These are phyloP conservation scores for Chloropsis hardwickii DNA, from an alignment of 2,113 vertebrate genomes.

Conservation along the genomic window DNA sequence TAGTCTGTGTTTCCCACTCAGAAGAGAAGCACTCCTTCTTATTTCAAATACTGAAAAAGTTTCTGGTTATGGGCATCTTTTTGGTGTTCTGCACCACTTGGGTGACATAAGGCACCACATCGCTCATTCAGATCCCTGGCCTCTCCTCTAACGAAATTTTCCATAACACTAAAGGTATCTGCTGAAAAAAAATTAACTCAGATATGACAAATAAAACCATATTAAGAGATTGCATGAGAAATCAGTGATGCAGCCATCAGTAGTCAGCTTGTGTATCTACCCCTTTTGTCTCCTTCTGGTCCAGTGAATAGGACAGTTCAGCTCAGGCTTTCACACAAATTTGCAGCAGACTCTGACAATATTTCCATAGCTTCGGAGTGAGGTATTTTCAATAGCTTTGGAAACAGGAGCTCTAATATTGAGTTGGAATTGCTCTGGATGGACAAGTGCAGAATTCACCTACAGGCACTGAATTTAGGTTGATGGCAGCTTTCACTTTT, in stretches of 20 bases:
- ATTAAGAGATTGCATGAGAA: background rate
- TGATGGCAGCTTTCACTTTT: background rate
- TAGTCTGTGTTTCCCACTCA: background rate
- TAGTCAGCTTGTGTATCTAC: background rate
- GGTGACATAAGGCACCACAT: background rate
- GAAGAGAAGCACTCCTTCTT: background rate
- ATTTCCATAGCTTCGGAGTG: background rate
- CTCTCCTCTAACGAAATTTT: background rate
- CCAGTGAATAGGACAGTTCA: background rate
- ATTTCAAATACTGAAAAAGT: background rate
- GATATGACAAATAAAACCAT: background rate
- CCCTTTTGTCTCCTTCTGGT: accelerated
- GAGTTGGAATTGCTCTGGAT: background rate
- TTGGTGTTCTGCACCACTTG: background rate
- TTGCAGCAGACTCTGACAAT: background rate
- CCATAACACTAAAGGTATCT: background rate
- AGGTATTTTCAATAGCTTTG: background rate
- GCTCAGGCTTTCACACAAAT: background rate
- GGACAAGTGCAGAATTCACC: background rate
- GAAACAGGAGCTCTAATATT: background rate
- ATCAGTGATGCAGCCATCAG: background rate
- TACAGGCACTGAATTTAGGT: background rate
- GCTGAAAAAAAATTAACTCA: background rate
- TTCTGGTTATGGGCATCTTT: background rate
- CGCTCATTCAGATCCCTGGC: background rate